Base-by-base conservation (phyloP, 2,888 invertebrate species). In the Dynastes hyllus region DNA sequence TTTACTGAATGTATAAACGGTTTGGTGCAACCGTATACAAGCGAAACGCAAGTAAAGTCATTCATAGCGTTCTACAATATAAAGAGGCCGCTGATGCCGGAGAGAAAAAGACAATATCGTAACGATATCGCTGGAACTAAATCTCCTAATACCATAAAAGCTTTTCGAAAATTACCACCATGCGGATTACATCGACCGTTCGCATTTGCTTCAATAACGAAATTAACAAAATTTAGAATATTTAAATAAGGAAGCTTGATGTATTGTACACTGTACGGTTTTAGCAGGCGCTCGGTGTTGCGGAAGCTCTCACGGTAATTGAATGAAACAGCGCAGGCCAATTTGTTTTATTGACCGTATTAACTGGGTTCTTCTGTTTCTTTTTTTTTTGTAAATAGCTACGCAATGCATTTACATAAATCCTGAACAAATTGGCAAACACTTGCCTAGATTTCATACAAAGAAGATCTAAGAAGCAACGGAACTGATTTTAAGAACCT, bases 61-160 rank as follows among this genome's bases (percentile, higher is more conserved):
- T 67, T 67, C 40, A 40, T 5, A 50, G 66, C 22, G 9, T 45
- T 6, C 45, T 67, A 5, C 27, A 55, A 55, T 45, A 67, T 67
- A 67, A 40, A 67, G 66, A 67, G 22, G 40, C 66, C 66, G 66
- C 66, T 16, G 32, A 32, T 32, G 27, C 65, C 66, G 40, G 9
- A 67, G 22, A 40, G 40, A 45, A 67, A 55, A 67, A 67, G 66
- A 67, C 66, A 67, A 67, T 67, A 9, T n/a, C 45, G 66, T 22
- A 40, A 16, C 40, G 40, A 67, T 45, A 67, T 67, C 66, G 40
- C 40, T 16, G 45, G n/a, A 67, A 37, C 37, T 9, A 65, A 22
- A 67, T 67, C 66, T 67, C 40, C 66, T 22, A 67, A 67, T 45
- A 22, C 37, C 45, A 67, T 67, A 50, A 67, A 67, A 67, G 66